Evolutionary conservation across 2,888 invertebrate species (phyloP).

Genomic region (Periphyllus acericola): DNA sequence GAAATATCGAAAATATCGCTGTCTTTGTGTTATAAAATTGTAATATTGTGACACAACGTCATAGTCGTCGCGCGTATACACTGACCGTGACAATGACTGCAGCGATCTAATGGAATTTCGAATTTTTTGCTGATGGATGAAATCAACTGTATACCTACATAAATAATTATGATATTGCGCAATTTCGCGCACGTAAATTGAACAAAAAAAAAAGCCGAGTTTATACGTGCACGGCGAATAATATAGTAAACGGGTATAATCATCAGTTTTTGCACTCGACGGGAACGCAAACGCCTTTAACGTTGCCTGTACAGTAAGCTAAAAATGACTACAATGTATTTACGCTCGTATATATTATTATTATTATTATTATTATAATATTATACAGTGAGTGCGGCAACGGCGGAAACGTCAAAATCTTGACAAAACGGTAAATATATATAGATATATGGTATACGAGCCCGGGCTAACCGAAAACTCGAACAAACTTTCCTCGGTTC

Average conservation of each 20-base stretch:
- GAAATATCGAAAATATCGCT: not conserved
- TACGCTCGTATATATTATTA: too few relatives aligned
- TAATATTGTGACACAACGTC: not conserved
- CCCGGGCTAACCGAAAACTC: not conserved
- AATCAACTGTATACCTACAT: not conserved
- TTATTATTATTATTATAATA: too few relatives aligned
- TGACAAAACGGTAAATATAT: not conserved
- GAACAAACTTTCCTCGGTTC: not conserved
- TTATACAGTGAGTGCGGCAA: too few relatives aligned
- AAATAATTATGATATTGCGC: not conserved
- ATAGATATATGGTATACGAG: not conserved
- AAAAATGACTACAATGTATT: too few relatives aligned
- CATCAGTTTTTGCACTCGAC: not conserved
- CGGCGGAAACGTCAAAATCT: not conserved
- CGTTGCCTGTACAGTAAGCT: too few relatives aligned
- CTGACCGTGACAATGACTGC: not conserved
- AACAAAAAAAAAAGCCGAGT: not conserved
- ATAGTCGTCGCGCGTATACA: too few relatives aligned
- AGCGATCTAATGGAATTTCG: too few relatives aligned
- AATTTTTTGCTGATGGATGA: not conserved
- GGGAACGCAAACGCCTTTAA: too few relatives aligned
- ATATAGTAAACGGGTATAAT: not conserved
- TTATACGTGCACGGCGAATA: not conserved
- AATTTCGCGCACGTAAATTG: not conserved
- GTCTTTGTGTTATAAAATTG: not conserved